phyloP scores from a whole-genome alignment of 2,797 vertebrate species.

The Phrynocephalus forsythii region DNA sequence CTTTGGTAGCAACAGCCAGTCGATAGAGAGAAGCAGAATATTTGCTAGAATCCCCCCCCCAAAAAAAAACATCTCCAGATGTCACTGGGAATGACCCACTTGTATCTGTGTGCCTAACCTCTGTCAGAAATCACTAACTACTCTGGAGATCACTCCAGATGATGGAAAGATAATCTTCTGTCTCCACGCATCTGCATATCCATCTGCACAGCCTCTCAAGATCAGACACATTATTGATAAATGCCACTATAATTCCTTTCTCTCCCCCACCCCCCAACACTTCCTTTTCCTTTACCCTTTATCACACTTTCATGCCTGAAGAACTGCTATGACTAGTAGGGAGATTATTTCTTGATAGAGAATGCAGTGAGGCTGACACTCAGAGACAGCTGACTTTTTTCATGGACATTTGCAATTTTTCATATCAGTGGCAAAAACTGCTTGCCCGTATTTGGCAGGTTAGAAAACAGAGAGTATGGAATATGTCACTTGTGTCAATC shows the following conservation, averaged over 20 bases:
- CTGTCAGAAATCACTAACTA: slow-evolving; percentile 57
- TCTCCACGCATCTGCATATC: slow-evolving; percentile 83
- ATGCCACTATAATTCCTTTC: slow-evolving; percentile 68
- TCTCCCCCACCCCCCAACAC: not conserved
- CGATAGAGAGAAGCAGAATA: slow-evolving; percentile 1
- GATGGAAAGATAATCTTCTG: slow-evolving; percentile 74
- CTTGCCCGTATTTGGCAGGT: slow-evolving; percentile 9
- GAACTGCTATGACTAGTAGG: slow-evolving; percentile 45
- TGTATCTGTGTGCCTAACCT: slow-evolving; percentile 46
- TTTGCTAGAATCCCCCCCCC: not conserved
- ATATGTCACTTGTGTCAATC: not conserved
- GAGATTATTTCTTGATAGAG: slow-evolving; percentile 51
- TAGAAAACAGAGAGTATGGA: slow-evolving; percentile 40
- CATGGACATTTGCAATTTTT: slow-evolving; percentile 47
- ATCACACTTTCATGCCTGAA: slow-evolving; percentile 61
- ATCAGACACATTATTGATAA: slow-evolving; percentile 81
- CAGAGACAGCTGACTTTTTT: slow-evolving; percentile 48
- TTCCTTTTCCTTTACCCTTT: slow-evolving; percentile 57
- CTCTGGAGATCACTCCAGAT: slow-evolving; percentile 69
- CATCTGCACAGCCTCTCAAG: slow-evolving; percentile 79
- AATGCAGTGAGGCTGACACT: slow-evolving; percentile 8
- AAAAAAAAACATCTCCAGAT: slow-evolving; percentile 40
- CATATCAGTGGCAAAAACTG: slow-evolving; percentile 43
- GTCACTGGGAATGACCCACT: slow-evolving; percentile 43
- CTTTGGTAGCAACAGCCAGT: slow-evolving; percentile 6